Base-by-base conservation (phyloP, 1,140 invertebrate species). In the Dysdera silvatica region DNA sequence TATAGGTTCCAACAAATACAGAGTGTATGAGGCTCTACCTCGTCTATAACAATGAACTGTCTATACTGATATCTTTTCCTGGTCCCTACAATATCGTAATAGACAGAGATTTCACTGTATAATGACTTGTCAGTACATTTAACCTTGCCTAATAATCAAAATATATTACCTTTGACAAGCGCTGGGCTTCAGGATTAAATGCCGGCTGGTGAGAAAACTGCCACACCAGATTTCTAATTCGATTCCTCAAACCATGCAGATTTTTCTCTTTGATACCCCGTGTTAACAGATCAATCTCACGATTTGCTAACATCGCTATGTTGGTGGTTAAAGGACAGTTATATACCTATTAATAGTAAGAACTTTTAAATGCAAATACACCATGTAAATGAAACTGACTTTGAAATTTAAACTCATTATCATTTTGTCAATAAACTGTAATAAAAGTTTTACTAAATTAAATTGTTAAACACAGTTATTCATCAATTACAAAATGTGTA, bases 221-320 rank as follows among this genome's bases (percentile, higher is more conserved):
- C 62, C 62, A 65, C n/a, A 65, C 52, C 12, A 65, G 31, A 28
- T 43, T 29, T 14, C 31, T 8, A 16, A 65, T 65, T 20, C 62
- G 47, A 10, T 16, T 35, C 24, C 48, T 29, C n/a, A 65, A 53
- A 4, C 62, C 62, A 35, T 45, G 52, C 28, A 65, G 37, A 35
- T 23, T 10, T 26, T 16, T 14, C 18, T n/a, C 24, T 53, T 58
- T 65, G 14, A 41, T 53, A 24, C 48, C 48, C 45, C 62, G 51
- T 23, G 45, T n/a, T 16, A 56, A 26, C 5, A 65, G 55, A 53
- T 58, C 55, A 12, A 65, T 53, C 54, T 65, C 62, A 53, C 62
- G 16, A 23, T 58, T 20, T 26, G 55, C 62, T 18, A 65, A 45
- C n/a, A 53, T 18, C 16, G 31, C 20, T 24, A 65, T 35, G 10